phyloP scores from a whole-genome alignment of 2,888 invertebrate genomes.

The Thumatha senex region DNA sequence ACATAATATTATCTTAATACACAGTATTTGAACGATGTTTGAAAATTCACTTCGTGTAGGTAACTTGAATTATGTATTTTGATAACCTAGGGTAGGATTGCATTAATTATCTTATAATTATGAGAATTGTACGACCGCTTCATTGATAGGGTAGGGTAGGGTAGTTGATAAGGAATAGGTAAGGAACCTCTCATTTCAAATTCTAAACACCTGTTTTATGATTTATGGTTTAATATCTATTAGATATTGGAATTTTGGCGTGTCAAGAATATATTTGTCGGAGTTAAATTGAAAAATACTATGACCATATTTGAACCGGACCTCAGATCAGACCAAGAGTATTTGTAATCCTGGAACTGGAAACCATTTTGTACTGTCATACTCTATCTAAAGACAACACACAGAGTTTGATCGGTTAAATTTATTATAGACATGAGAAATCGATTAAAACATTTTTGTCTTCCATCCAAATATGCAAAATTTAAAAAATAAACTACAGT shows the following conservation, averaged over 20 bases:
- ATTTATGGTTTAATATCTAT: slow-evolving; percentile 33
- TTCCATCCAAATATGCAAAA: too few species aligned
- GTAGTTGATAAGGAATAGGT: slow-evolving; percentile 65
- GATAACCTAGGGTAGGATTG: slow-evolving; percentile 63
- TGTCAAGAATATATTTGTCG: too few species aligned
- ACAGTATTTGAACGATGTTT: slow-evolving; percentile 19
- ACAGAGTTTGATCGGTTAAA: too few species aligned
- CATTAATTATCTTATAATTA: slow-evolving; percentile 78
- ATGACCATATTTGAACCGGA: too few species aligned
- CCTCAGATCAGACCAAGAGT: too few species aligned
- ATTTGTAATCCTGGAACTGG: too few species aligned
- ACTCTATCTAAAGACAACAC: too few species aligned
- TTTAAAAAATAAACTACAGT: too few species aligned
- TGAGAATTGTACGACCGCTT: slow-evolving; percentile 77
- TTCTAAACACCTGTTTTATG: slow-evolving; percentile 52
- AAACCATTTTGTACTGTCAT: too few species aligned
- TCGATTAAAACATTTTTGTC: too few species aligned
- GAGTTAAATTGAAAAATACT: too few species aligned
- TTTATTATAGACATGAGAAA: too few species aligned
- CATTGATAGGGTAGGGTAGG: slow-evolving; percentile 73
- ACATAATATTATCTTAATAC: background rate
- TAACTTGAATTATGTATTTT: slow-evolving; percentile 63
- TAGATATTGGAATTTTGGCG: background rate
- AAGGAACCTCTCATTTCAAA: slow-evolving; percentile 53
- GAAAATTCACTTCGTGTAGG: slow-evolving; percentile 46